phyloP scores from a whole-genome alignment of 2,888 invertebrate species.

The Dryocosmus kuriphilus region DNA sequence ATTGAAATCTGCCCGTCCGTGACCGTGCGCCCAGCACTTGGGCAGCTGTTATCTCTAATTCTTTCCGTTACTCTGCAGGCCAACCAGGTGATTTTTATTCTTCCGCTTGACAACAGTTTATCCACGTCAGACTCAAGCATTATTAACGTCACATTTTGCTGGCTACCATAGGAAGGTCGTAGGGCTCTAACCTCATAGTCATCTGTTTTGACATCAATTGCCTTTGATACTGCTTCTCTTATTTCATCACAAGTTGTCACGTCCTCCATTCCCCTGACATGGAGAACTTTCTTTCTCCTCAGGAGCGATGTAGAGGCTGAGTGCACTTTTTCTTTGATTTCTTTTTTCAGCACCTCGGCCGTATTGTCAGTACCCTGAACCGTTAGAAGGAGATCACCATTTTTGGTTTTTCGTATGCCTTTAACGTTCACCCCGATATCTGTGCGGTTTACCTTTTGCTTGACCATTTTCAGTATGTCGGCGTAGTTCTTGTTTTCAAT shows the following conservation, averaged over 20 bases:
- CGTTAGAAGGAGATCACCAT: slow-evolving; percentile 13
- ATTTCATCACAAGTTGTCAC: slow-evolving; percentile 44
- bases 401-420: slow-evolving; percentile 9
- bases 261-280: slow-evolving; percentile 51
- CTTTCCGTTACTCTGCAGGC: slow-evolving; percentile 48
- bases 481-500: slow-evolving; percentile 44
- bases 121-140: too few relatives aligned
- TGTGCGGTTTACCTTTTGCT: slow-evolving; percentile 41
- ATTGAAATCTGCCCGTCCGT: slow-evolving; percentile 12
- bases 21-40: slow-evolving; percentile 52
- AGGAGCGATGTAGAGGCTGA: slow-evolving; percentile 1
- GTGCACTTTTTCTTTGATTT: slow-evolving; percentile 44
- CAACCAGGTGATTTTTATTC: slow-evolving; percentile 40
- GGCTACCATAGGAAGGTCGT: slow-evolving; percentile 45
- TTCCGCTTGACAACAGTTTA: not conserved
- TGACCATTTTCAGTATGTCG: slow-evolving; percentile 42
- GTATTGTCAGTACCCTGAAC: slow-evolving; percentile 43
- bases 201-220: not conserved
- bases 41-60: slow-evolving; percentile 45
- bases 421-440: slow-evolving; percentile 41
- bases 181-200: slow-evolving; percentile 51
- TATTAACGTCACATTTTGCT: too few relatives aligned
- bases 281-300: slow-evolving; percentile 34
- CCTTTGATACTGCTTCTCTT: slow-evolving; percentile 30
- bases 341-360: slow-evolving; percentile 39